Base-by-base conservation (phyloP, 2,113 vertebrate genomes). In the Melospiza georgiana region DNA sequence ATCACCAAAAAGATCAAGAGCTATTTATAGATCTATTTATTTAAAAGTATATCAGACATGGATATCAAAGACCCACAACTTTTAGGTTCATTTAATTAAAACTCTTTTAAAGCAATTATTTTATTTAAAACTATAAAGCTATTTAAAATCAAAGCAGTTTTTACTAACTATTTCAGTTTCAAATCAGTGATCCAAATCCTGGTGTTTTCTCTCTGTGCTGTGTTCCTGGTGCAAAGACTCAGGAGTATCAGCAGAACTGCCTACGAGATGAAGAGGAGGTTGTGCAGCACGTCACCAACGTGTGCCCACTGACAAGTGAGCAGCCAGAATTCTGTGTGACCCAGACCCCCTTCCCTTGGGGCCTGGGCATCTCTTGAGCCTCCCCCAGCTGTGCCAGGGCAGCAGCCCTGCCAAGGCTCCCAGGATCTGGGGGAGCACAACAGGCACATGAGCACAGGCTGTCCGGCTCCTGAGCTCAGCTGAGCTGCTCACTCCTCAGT, bases 11-110 rank as follows among this genome's bases (percentile, higher is more conserved):
- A 97, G 91, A 92, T 95, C 89, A 87, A 97, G 84, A 94, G 69
- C 59, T 97, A 96, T 96, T 97, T 95, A 97, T 97, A 97, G 94
- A 97, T 94, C 87, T 98, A 97, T 98, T 98, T 98, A 98, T 98
- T 98, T 95, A 97, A 93, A 97, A 96, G 39, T 97, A 49, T 96
- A 97, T 96, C 89, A 89, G 77, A 96, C 96, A 88, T 12, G 93
- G 96, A 97, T 94, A 90, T 97, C 92, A 96, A 97, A 96, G 92
- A 97, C 96, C 86, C 86, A 96, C 96, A 95, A 90, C 68, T 95
- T 91, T 73, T 95, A 96, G 39, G 76, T 96, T 97, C 82, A 90
- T 97, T 98, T 98, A 96, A 96, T 97, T 96, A 96, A 97, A 95
- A 86, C 95, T 97, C 97, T 97, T 98, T 98, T 89, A 67, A 93